These are phyloP conservation scores for Cerastis rubricosa DNA, from an alignment of 2,888 invertebrate species.

Conservation along the genomic window DNA sequence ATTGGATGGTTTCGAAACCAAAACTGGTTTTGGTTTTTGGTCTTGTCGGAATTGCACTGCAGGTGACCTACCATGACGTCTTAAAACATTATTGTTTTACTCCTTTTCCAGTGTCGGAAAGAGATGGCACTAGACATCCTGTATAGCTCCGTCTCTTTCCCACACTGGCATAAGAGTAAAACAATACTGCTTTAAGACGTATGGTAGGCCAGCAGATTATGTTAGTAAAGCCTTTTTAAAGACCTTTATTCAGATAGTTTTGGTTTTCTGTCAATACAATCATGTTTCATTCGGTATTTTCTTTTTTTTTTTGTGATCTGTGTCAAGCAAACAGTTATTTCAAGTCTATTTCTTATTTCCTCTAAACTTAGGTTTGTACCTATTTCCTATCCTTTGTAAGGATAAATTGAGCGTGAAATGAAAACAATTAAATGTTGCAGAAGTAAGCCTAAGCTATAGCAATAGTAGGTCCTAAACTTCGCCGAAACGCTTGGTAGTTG, in stretches of 20 bases:
- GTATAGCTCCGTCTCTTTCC: no score
- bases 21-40: no score
- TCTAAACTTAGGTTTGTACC: neutral
- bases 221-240: neutral
- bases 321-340: neutral
- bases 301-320: neutral
- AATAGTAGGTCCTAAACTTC: neutral
- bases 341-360: neutral
- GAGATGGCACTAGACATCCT: no score
- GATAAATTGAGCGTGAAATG: neutral
- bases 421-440: neutral
- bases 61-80: no score
- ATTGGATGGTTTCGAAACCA: neutral
- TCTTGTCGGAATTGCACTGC: no score
- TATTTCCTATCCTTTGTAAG: no score
- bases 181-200: no score
- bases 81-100: no score
- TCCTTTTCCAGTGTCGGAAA: no score
- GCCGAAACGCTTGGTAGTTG: neutral
- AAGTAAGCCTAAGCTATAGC: no score
- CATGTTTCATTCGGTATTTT: neutral
- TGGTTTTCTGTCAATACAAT: neutral
- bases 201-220: no score
- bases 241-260: neutral
- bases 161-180: no score